Evolutionary conservation across 2,888 invertebrate species (phyloP), one percentile per base, ranked within the genome.

Genomic region (Myopa tessellatipennis): DNA sequence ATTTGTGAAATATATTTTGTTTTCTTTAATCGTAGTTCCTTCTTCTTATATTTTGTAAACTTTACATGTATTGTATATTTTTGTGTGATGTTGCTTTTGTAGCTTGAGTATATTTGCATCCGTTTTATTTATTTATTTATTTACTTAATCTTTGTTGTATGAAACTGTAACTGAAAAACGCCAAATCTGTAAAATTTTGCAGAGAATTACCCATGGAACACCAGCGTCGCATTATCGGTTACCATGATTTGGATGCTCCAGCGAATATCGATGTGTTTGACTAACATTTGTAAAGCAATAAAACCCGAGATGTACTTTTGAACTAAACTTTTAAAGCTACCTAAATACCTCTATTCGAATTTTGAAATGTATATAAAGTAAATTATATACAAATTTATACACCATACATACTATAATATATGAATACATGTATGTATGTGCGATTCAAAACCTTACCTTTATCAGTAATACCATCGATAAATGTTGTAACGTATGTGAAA

Each of bases 181-280:
- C 79, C 79, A 81, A 81, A 79, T 45, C 60, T 86, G 84, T 87
- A 85, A 84, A 86, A 86, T 88, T 89, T 92, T 92, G 85, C 92
- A 92, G 92, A 92, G 89, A 89, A 84, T 90, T 92, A 88, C 91
- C 91, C 89, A 90, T 91, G 92, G 92, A 92, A 89, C 92, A 92
- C 85, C 92, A 93, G 90, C 92, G 96, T 90, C 93, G 94, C 90
- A 92, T 96, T 89, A 92, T 96, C 90, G 94, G 94, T 90, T 96
- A 96, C 93, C 93, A 95, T 91, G 96, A 96, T 92, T 92, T 96
- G 91, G 96, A 96, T 92, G 95, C 95, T 90, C 95, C 95, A 90
- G 95, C 95, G 89, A 92, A 91, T 91, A 92, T 92, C 88, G 95
- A 95, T 89, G 92, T 94, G 89, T 94, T 95, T 90, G 88, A 88